These are phyloP conservation scores for Hormaphis cornu DNA, from an alignment of 1,140 invertebrate genomes.

Conservation along the genomic window DNA sequence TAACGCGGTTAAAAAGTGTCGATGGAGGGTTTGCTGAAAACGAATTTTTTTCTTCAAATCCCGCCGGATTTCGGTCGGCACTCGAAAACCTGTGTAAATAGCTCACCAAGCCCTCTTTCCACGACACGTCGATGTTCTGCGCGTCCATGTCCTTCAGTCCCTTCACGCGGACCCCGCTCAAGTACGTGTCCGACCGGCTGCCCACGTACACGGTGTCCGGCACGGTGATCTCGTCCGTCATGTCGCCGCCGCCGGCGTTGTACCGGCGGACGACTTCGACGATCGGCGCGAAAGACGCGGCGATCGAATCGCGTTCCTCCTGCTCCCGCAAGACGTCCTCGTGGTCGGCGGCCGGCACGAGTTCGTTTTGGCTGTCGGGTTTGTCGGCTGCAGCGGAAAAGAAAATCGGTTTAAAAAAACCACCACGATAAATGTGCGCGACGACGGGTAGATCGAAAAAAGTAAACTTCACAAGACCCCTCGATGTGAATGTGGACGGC, in stretches of 20 bases:
- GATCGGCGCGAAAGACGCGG: neutral
- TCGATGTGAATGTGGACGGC: too few species aligned
- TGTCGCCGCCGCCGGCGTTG: neutral
- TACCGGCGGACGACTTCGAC: neutral
- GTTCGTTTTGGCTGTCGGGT: neutral
- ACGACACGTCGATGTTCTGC: neutral
- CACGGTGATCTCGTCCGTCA: neutral
- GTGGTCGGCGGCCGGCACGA: neutral
- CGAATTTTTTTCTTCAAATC: too few species aligned
- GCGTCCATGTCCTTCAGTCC: neutral
- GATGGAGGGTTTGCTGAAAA: too few species aligned
- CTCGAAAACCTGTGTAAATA: too few species aligned
- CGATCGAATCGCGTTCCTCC: neutral
- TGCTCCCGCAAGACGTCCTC: neutral
- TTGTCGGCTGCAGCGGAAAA: too few species aligned
- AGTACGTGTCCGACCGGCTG: neutral
- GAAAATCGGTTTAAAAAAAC: too few species aligned
- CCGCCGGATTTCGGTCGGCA: too few species aligned
- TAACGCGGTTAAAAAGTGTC: too few species aligned
- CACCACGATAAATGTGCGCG: too few species aligned
- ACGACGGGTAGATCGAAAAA: too few species aligned
- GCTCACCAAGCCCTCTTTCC: neutral
- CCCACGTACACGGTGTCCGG: neutral
- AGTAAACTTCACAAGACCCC: too few species aligned
- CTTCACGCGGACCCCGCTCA: neutral